These are phyloP conservation scores for Catharus minimus DNA, from an alignment of 2,113 vertebrate genomes.

Conservation along the genomic window DNA sequence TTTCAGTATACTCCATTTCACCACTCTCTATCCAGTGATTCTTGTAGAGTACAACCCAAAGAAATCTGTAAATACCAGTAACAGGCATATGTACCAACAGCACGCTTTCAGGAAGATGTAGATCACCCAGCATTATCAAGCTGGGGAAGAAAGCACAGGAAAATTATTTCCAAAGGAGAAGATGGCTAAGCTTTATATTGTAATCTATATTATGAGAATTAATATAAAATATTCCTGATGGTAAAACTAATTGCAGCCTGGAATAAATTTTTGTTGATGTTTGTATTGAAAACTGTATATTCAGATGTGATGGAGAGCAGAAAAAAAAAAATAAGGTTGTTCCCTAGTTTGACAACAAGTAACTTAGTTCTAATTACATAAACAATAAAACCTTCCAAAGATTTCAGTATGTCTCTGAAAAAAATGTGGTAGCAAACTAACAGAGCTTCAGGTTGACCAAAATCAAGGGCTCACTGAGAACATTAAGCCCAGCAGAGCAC, in stretches of 20 bases:
- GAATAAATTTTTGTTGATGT: neutral
- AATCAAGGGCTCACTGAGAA: neutral
- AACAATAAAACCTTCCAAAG: neutral
- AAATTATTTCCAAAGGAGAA: neutral
- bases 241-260: neutral
- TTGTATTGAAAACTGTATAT: neutral
- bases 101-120: neutral
- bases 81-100: neutral
- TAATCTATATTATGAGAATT: neutral
- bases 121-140: neutral
- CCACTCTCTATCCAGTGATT: neutral
- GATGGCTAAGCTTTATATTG: neutral
- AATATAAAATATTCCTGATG: neutral
- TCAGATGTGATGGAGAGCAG: neutral
- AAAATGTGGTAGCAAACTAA: neutral
- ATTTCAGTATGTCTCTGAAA: neutral
- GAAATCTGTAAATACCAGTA: neutral
- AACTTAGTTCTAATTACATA: neutral
- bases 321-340: neutral
- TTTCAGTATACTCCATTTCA: neutral
- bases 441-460: neutral
- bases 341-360: neutral
- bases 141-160: neutral
- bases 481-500: neutral
- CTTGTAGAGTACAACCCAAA: neutral